Evolutionary conservation across 2,113 vertebrate genomes (phyloP), one percentile per base, ranked within the genome.

Genomic region (Ardeotis arabs): DNA sequence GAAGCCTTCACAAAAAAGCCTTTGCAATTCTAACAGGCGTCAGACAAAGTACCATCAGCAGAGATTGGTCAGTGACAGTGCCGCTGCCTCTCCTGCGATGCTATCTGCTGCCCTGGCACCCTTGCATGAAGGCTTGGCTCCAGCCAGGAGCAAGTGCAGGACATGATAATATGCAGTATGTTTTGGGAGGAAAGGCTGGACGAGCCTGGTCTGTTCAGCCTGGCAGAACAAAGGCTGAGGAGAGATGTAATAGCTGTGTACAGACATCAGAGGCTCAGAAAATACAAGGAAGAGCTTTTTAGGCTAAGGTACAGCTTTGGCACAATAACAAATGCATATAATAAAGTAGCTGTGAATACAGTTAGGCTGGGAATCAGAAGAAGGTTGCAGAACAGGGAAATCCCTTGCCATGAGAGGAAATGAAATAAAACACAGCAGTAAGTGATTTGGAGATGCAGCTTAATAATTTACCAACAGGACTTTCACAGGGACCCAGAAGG

Each of bases 311-410:
- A 75, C 28, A 87, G 55, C 35, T 91, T 87, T 37, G 69, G 84
- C 86, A 96, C 59, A 49, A 4, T 14, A 81, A 91, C 84, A 92
- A 74, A 89, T n/a, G 33, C 35, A 78, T 52, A 10, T 25, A 78
- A 70, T 37, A 82, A 82, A 78, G 69, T 15, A 4, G 24, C 47
- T 75, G 84, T 89, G 56, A 67, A 56, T 6, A 78, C 7, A 67
- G 31, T 52, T 50, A 37, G 41, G 49, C 80, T 72, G 21, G 20
- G 64, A 95, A 41, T 56, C 56, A 75, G 39, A 78, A 74, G 80
- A 60, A 76, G 56, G 33, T 53, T 92, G 72, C 77, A 84, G 91
- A 89, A 84, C 3, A 93, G 45, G 66, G 73, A 94, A 96, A 89
- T 87, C 29, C 58, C 64, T 92, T 81, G 29, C 39, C 52, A 73